Conservation (phyloP, 2,888 invertebrate genomes). For the Cetonia aurata region DNA sequence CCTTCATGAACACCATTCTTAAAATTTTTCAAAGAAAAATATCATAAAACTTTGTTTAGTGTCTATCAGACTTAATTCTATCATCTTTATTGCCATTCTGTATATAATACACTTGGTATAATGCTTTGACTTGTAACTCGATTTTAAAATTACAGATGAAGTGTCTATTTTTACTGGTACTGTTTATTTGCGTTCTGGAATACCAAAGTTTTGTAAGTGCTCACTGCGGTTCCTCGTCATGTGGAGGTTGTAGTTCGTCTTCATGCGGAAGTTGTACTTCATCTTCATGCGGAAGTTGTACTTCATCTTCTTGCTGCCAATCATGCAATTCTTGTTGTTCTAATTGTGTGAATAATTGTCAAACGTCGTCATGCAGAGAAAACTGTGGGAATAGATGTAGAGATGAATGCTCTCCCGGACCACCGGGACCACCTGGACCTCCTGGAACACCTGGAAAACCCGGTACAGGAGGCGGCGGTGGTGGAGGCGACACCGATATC, state of each 20-base stretch:
- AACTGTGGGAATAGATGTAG: constrained; percentile 33
- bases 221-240: background rate
- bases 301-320: no score
- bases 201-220: background rate
- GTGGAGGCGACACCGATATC: background rate
- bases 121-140: background rate
- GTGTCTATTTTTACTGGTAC: background rate
- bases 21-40: no score
- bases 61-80: no score
- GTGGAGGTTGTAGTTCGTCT: background rate
- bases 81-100: no score
- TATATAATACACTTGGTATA: no score
- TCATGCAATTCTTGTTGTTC: constrained; percentile 37
- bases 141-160: constrained; percentile 3
- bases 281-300: no score
- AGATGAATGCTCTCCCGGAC: background rate
- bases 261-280: background rate
- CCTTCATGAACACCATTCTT: no score
- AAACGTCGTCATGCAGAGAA: constrained; percentile 23
- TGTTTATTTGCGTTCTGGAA: background rate
- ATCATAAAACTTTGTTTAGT: no score
- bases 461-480: background rate
- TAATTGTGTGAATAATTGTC: constrained; percentile 31
- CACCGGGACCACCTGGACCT: background rate
- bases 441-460: background rate